A percentile compares a stretch with the other conserved stretches of the same genome.
Evolutionary conservation across 2,113 vertebrate species (phyloP).

Genomic region (Orycteropus afer): DNA sequence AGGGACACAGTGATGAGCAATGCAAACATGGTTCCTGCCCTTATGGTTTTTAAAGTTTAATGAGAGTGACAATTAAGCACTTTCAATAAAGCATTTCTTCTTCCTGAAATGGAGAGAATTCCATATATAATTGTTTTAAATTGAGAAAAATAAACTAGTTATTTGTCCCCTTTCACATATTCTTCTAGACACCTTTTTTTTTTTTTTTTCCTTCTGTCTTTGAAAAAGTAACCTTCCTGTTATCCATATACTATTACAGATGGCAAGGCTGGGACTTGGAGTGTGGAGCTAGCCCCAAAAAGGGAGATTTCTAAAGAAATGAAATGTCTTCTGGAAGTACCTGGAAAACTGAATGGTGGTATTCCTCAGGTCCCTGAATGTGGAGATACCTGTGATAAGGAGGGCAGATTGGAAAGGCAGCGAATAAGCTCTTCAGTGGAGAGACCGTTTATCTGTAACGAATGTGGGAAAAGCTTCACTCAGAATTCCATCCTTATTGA

Average conservation of each 20-base stretch:
- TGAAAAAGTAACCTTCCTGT: not conserved
- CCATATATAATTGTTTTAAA: not conserved
- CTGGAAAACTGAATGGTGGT: not conserved
- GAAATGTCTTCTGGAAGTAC: not conserved
- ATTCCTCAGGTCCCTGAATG: not conserved
- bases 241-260: slow-evolving; percentile 46
- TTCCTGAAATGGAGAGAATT: not conserved
- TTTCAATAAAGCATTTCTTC: not conserved
- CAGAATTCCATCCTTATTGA: slow-evolving; percentile 77
- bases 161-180: not conserved
- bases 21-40: not conserved
- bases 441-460: slow-evolving; percentile 64
- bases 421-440: not conserved
- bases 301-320: slow-evolving; percentile 13
- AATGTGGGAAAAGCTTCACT: slow-evolving; percentile 79
- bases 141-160: not conserved
- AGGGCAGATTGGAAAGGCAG: slow-evolving; percentile 18
- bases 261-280: slow-evolving; percentile 1
- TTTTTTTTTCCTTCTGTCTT: not conserved
- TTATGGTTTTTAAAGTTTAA: not conserved
- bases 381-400: not conserved
- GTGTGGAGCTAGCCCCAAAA: not conserved
- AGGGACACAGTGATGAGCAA: not conserved
- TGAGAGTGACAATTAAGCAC: too few relatives aligned
- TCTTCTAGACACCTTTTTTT: not conserved